A percentile compares a stretch with the other conserved stretches of the same genome.
Conservation (phyloP, 2,888 invertebrate species). For the Sphaerophoria taeniata region DNA sequence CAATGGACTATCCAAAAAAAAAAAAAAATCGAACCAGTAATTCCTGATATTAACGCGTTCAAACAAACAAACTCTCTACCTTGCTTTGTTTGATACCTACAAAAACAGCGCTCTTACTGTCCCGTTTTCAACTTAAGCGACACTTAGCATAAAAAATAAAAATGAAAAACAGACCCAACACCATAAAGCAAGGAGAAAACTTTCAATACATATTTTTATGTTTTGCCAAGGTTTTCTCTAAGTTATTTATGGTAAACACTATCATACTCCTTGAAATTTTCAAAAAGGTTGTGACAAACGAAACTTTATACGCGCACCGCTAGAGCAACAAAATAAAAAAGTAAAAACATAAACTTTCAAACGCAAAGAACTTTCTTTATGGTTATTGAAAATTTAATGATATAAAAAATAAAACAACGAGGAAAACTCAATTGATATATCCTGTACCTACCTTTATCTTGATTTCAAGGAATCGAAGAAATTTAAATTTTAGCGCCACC, state of each 20-base stretch:
- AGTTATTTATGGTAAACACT: background rate
- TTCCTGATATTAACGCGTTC: no score
- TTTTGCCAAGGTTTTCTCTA: background rate
- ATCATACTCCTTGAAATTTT: background rate
- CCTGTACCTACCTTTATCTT: no score
- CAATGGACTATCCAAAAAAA: no score
- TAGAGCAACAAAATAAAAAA: background rate
- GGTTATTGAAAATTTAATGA: background rate
- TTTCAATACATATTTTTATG: background rate
- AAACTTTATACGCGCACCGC: background rate
- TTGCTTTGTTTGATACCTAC: no score
- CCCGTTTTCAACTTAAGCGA: no score
- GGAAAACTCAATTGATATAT: no score
- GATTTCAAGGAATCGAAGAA: no score
- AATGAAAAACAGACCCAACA: background rate
- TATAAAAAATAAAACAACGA: background rate
- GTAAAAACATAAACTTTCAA: background rate
- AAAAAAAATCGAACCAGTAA: no score
- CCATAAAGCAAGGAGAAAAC: background rate
- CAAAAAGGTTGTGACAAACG: background rate
- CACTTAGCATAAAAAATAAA: background rate
- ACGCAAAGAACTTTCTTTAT: background rate
- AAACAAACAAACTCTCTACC: no score
- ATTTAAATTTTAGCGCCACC: no score
- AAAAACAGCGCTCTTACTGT: no score